Evolutionary conservation across 30 jellyfish, hydroid and myxozoan species (phyloP), one percentile per base, ranked within the genome.

Genomic region (Hydractinia echinata): DNA sequence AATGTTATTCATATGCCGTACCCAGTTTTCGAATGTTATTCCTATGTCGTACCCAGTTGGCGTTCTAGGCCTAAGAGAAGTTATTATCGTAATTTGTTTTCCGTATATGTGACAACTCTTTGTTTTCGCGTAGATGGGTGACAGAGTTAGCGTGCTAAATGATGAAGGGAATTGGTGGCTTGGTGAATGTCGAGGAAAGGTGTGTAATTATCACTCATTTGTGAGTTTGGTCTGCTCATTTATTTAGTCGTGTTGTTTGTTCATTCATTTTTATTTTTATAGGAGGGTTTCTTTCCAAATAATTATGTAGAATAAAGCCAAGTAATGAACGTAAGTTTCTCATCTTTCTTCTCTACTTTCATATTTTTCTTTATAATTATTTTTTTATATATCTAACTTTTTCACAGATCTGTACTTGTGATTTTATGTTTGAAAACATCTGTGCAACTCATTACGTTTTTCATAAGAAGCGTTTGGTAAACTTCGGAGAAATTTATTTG

Each of bases 151-250:
- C 13, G 97, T 90, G 5, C 49, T 82, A 72, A 90, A 79, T 52
- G 76, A 86, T n/a, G 94, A 82, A 1, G 95, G 94, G 13, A 83
- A 90, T 52, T 90, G 97, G 97, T 90, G 97, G 97, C 82, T 76
- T 53, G 97, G 97, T 7, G 95, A 85, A 82, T 79, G 87, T 68
- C 86, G 83, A 55, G 97, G 97, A 48, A 82, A 82, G 83, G 97
- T 90, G 67, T 50, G 89, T 54, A 30, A 4, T 58, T 10, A 19
- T 18, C n/a, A 60, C 18, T 60, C n/a, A 60, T 13, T 60, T 60
- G n/a, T 16, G 1, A 13, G 70, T 16, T 16, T 13, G 21, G 4
- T 6, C 4, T 13, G 21, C 8, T 18, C 4, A 66, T 66, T 18
- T 13, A 19, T 66, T 72, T 68, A 11, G 55, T 8, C 71, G 51